These are phyloP conservation scores for Drosophila chauvacae DNA, from an alignment of 1,140 invertebrate genomes.

Conservation along the genomic window DNA sequence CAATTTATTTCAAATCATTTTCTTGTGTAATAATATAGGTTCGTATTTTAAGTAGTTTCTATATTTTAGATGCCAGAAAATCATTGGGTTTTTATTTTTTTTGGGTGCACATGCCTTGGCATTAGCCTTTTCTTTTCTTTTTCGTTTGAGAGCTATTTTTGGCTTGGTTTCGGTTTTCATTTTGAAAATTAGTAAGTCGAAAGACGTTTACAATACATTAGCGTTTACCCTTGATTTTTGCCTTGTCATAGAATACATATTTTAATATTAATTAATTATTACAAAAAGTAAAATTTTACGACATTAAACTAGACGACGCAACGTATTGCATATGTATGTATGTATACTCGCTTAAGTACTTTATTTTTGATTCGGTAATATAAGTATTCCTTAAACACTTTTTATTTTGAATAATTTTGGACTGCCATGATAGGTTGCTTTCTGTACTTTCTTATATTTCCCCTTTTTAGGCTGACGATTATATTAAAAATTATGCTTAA, in stretches of 20 bases:
- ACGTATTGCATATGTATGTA: slow-evolving; percentile 75
- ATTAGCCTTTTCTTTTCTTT: slow-evolving; percentile 42
- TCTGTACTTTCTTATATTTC: slow-evolving; percentile 36
- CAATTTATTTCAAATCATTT: slow-evolving; percentile 84
- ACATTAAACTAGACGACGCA: slow-evolving; percentile 84
- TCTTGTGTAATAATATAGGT: slow-evolving; percentile 84
- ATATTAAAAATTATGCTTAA: slow-evolving; percentile 82
- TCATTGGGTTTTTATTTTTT: slow-evolving; percentile 72
- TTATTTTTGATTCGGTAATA: slow-evolving; percentile 59
- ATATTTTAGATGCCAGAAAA: slow-evolving; percentile 79
- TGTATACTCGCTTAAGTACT: slow-evolving; percentile 78
- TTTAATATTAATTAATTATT: slow-evolving; percentile 83
- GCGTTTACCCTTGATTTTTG: slow-evolving; percentile 37
- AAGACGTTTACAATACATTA: slow-evolving; percentile 77
- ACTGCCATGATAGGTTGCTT: slow-evolving; percentile 63
- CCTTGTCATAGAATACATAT: slow-evolving; percentile 67
- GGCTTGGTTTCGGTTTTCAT: slow-evolving; percentile 47
- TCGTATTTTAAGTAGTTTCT: slow-evolving; percentile 77
- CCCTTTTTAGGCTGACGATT: slow-evolving; percentile 73
- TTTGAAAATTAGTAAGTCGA: slow-evolving; percentile 73
- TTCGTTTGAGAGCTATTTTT: slow-evolving; percentile 30
- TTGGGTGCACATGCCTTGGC: slow-evolving; percentile 70
- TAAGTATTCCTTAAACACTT: slow-evolving; percentile 65
- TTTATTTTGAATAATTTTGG: slow-evolving; percentile 74
- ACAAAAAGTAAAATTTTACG: slow-evolving; percentile 84